Percentiles rank a stretch among this genome's conserved stretches.
Evolutionary conservation across 2,888 invertebrate genomes (phyloP).

Genomic region (Melieria crassipennis): DNA sequence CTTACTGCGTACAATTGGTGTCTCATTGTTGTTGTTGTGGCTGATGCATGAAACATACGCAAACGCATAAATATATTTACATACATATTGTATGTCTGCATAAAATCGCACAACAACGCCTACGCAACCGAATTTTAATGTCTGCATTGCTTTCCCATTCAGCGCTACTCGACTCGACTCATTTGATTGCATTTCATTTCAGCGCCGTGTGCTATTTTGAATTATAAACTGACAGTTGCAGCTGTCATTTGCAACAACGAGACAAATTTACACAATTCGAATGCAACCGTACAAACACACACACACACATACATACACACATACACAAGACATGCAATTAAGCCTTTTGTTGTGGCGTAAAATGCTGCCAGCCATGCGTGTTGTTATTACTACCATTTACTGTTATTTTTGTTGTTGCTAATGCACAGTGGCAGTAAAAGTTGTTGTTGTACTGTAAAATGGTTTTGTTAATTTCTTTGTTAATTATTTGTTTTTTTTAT

Average conservation of each 20-base stretch:
- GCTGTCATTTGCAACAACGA: conserved; percentile 37
- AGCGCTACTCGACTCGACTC: not conserved
- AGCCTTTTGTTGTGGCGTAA: not conserved
- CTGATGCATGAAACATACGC: too few species aligned
- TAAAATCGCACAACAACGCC: conserved; percentile 9
- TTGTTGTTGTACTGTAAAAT: not conserved
- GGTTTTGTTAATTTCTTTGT: not conserved
- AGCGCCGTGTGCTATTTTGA: conserved; percentile 35
- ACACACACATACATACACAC: not conserved
- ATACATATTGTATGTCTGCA: not conserved
- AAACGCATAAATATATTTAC: not conserved
- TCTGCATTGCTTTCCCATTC: not conserved
- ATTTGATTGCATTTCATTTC: not conserved
- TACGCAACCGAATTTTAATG: conserved; percentile 18
- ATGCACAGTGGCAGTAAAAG: too few species aligned
- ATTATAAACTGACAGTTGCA: conserved; percentile 44
- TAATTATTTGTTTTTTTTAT: not conserved
- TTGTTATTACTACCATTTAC: too few species aligned
- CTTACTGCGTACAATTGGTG: too few species aligned
- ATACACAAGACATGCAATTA: not conserved
- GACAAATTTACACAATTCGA: conserved; percentile 29
- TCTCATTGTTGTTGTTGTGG: too few species aligned
- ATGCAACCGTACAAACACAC: not conserved
- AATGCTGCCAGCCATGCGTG: not conserved
- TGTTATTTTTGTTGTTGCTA: too few species aligned